Evolutionary conservation across 2,888 invertebrate species (phyloP), one percentile per base, ranked within the genome.

Genomic region (Drosophila monieri): DNA sequence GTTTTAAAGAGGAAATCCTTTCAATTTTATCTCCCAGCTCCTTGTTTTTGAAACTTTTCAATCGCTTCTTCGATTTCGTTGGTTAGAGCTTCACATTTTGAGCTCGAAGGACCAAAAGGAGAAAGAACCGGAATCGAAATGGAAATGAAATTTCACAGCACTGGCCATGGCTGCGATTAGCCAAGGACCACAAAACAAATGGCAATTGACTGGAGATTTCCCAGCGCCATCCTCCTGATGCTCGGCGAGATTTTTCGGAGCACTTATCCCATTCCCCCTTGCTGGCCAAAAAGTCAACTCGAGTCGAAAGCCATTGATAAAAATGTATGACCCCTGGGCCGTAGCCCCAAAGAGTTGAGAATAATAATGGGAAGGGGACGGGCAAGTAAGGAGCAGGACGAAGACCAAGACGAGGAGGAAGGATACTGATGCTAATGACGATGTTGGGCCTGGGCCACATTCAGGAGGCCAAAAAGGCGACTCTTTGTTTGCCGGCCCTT

Each of bases 401-500:
- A 49, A 10, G 46, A 32, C 39, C 15, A 23, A 18, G 44, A 23
- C 39, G 10, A 9, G 32, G 32, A 37, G n/a, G n/a, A n/a, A 35
- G 49, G 32, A 59, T 25, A 12, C 37, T 5, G 56, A 30, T 68
- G 68, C 54, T 68, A 47, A 66, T 49, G 58, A 54, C 32, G 59
- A 37, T 44, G 44, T 35, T 39, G 48, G 57, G 43, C 32, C 41
- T 4, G 0, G 21, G 35, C 32, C 41, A 53, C 54, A 54, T 60
- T 48, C 56, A 52, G 56, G 14, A 10, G 41, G 52, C 46, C 65
- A 9, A 21, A 44, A 48, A 23, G 46, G 54, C 44, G 37, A 25
- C 48, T 58, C 47, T 59, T 43, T 25, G 49, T 44, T 44, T 46
- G 51, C 70, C 68, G 65, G 65, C 77, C 54, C 67, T 73, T 71